Base-by-base conservation (phyloP, 2,797 vertebrate genomes). In the Chaetodon trifasciatus region DNA sequence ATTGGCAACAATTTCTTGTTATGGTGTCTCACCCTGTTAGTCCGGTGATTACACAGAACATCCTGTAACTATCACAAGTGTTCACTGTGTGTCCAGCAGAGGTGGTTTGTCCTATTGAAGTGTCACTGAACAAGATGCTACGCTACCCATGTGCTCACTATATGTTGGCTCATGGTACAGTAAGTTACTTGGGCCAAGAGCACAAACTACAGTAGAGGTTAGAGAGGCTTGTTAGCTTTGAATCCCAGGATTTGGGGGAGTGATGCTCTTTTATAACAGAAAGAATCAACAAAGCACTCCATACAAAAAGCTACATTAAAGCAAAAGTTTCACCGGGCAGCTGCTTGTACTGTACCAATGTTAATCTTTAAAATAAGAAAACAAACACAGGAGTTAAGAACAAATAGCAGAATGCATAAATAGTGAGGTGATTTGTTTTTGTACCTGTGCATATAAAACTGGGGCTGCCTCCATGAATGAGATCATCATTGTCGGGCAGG, bases 371-470 rank as follows among this genome's bases (percentile, higher is more conserved):
- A 28, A 37, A 66, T 6, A 56, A 11, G 17, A 44, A 23, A 72
- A 35, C 12, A 80, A 40, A 62, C 8, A 46, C 17, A 42, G 12
- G 24, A 8, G 15, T 47, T 47, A 21, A 57, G 78, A 37, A 70
- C 21, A 71, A 57, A 64, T 24, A 61, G 4, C 13, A 69, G 1
- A 65, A 46, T 15, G 12, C 35, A 62, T 28, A 21, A 37, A 62
- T 0, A 47, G 15, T n/a, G 4, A 28, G 32, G 35, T 42, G 49
- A 4, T 60, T 0, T 2, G 56, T 9, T 23, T 74, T 70, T 70
- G 39, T 96, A 99, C 98, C 98, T 98, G 98, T 97, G 95, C 98
- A 99, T 97, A 99, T 97, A 97, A 99, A 99, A 96, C 98, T 99
- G 94, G 98, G 98, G 94, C 98, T 97, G 95, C 98, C 98, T 95